Conservation (phyloP, 2,113 vertebrate species). For the Lichenostomus cassidix region DNA sequence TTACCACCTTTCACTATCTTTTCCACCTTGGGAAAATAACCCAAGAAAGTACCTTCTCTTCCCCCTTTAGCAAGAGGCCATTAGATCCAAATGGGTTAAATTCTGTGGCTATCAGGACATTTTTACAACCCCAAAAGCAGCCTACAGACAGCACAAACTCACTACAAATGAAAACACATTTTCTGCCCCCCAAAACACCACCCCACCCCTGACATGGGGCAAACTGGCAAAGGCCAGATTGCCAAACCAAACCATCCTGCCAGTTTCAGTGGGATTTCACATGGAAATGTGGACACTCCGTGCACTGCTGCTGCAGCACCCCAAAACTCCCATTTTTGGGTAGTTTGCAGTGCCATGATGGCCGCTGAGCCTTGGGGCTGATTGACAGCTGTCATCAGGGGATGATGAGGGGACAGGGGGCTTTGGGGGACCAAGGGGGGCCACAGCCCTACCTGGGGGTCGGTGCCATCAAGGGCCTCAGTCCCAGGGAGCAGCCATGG, state of each 20-base stretch:
- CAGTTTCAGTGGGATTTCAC: not conserved
- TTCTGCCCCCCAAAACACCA: not conserved
- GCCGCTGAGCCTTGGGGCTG: not conserved
- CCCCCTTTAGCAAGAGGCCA: not conserved
- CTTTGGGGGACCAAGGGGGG: not conserved
- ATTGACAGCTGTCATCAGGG: not conserved
- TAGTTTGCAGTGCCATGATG: not conserved
- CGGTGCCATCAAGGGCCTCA: not conserved
- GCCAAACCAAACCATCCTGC: not conserved
- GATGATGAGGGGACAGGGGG: not conserved
- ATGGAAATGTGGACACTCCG: not conserved
- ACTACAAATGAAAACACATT: not conserved
- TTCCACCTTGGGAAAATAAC: not conserved
- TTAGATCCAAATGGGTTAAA: not conserved
- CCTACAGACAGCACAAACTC: not conserved
- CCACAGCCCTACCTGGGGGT: not conserved
- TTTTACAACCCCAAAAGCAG: not conserved
- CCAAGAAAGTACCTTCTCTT: not conserved
- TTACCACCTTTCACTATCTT: not conserved
- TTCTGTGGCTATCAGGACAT: not conserved
- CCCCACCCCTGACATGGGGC: not conserved
- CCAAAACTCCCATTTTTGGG: not conserved
- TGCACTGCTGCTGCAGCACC: not conserved
- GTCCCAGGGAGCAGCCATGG: conserved; percentile 21
- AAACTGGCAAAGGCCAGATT: not conserved